Conservation (phyloP, 2,888 invertebrate genomes). For the Pseudoips prasinana region DNA sequence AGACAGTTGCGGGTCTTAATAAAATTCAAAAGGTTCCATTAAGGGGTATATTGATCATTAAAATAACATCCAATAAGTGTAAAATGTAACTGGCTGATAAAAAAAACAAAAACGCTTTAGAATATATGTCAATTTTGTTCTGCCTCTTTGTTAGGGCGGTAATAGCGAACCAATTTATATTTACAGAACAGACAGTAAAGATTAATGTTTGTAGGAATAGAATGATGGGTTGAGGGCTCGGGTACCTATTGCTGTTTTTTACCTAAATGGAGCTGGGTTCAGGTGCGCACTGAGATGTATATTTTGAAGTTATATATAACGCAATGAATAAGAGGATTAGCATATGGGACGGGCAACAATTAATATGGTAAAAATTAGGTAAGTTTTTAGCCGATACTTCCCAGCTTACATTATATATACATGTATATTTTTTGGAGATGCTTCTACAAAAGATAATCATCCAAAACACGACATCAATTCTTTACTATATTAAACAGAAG, state of each 20-base stretch:
- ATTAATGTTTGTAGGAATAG: constrained; percentile 35
- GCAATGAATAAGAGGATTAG: too few species aligned
- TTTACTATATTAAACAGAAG: too few species aligned
- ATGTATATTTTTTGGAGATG: too few species aligned
- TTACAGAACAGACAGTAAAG: constrained; percentile 43
- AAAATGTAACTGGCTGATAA: constrained; percentile 48
- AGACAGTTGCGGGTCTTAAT: constrained; percentile 7
- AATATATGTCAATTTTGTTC: constrained; percentile 41
- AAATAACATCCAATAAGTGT: constrained; percentile 48
- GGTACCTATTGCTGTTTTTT: constrained; percentile 2
- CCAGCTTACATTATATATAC: too few species aligned
- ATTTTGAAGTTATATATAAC: too few species aligned
- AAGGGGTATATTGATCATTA: constrained; percentile 30
- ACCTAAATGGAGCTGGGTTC: too few species aligned
- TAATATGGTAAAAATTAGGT: too few species aligned
- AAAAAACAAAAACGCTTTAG: constrained; percentile 52
- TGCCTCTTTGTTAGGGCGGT: constrained; percentile 29
- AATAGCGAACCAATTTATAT: constrained; percentile 47
- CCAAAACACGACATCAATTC: too few species aligned
- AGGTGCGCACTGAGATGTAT: too few species aligned
- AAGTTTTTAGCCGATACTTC: too few species aligned
- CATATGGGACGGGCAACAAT: too few species aligned
- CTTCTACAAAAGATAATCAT: too few species aligned
- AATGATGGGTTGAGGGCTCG: constrained; percentile 17
- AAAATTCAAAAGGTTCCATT: constrained; percentile 22